Base-by-base conservation (phyloP, 2,888 invertebrate species). In the Pycnomerus fuliginosus region DNA sequence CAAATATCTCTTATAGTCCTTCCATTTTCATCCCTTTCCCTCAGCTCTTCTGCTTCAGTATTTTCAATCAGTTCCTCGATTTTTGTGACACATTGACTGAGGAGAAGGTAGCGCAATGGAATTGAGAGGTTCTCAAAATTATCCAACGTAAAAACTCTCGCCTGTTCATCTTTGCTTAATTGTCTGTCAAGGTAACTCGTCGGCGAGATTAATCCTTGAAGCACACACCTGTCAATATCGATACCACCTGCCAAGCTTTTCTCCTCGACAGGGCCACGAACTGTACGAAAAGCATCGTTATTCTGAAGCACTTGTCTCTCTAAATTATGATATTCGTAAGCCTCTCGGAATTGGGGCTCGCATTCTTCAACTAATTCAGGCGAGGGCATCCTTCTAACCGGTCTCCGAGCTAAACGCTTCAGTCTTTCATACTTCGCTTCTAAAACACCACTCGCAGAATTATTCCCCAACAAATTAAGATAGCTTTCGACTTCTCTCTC, bases 121-220 rank as follows among this genome's bases (percentile, higher is more conserved):
- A 67, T 41, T 5, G 64, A 63, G 29, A 70, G 50, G 52, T 68
- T 68, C 25, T 67, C 64, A 42, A 69, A 67, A 53, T 71, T 71
- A 29, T 64, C 58, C 8, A 67, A 51, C 17, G 56, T 59, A 16
- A 71, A 45, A 15, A 71, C 37, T 35, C 44, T 50, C 22, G 50
- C 47, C 40, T 60, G 62, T 49, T 70, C 66, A 3, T 60, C 52
- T 8, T 59, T 53, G 3, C 56, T 63, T 13, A 69, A 47, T 7
- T 40, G 44, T 16, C 55, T 44, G 3, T 57, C n/a, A n/a, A n/a
- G n/a, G n/a, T n/a, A n/a, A n/a, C n/a, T n/a, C n/a, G n/a, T n/a
- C n/a, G 56, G 48, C 20, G 50, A 14, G n/a, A 70, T 55, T 14
- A 70, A 40, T 3, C 65, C 65, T 24, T 62, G 57, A 3, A 58